phyloP scores from a whole-genome alignment of 1,140 invertebrate species.

The Archivesica marissinica region DNA sequence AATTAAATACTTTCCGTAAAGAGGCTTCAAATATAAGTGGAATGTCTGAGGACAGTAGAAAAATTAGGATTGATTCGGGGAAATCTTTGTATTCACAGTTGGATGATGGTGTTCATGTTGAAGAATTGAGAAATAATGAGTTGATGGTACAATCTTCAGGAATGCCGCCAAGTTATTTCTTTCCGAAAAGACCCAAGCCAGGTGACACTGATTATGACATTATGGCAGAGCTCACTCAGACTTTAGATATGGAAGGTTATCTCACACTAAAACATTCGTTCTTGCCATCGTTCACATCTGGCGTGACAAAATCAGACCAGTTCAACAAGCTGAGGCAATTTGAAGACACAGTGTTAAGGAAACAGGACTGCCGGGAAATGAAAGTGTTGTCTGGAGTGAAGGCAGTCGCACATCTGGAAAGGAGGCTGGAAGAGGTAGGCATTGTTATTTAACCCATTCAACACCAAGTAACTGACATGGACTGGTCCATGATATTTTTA shows the following conservation, averaged over 20 bases:
- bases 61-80: slow-evolving; percentile 26
- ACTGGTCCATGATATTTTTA: too few species aligned
- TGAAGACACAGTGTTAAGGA: slow-evolving; percentile 77
- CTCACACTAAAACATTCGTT: slow-evolving; percentile 72
- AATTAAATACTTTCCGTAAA: slow-evolving; percentile 47
- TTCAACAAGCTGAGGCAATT: slow-evolving; percentile 76
- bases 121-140: slow-evolving; percentile 75
- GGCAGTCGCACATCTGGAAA: slow-evolving; percentile 78
- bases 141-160: slow-evolving; percentile 70
- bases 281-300: slow-evolving; percentile 74
- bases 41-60: slow-evolving; percentile 39
- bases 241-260: slow-evolving; percentile 50
- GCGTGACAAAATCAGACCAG: slow-evolving; percentile 81
- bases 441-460: too few species aligned
- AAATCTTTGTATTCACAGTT: slow-evolving; percentile 69
- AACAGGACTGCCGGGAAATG: slow-evolving; percentile 76
- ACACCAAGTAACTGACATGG: too few species aligned
- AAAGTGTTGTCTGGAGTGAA: slow-evolving; percentile 79
- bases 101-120: slow-evolving; percentile 68
- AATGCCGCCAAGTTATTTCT: slow-evolving; percentile 6
- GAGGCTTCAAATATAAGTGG: slow-evolving; percentile 15
- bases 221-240: slow-evolving; percentile 61
- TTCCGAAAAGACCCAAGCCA: slow-evolving; percentile 39
- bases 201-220: slow-evolving; percentile 62
- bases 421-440: slow-evolving; percentile 75